Evolutionary conservation across 2,797 vertebrate species (phyloP).

Genomic region (Gallinago solitaria): DNA sequence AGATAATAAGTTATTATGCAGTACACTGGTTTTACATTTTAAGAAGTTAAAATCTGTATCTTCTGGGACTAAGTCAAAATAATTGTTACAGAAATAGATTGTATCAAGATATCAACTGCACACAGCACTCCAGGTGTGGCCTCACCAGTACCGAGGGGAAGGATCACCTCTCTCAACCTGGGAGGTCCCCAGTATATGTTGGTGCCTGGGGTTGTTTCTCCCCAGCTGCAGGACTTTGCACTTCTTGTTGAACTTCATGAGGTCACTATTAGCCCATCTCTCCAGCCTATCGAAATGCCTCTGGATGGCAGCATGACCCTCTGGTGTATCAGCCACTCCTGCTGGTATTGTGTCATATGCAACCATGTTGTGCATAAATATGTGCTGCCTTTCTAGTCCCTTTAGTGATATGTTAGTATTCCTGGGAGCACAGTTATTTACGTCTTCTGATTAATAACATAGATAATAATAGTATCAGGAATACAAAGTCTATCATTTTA

Average conservation of each 20-base stretch:
- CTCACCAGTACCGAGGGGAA: background rate
- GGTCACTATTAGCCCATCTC: background rate
- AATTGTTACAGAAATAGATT: background rate
- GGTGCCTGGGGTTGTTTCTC: background rate
- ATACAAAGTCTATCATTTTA: background rate
- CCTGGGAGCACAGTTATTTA: background rate
- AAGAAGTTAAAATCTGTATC: background rate
- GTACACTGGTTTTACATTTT: background rate
- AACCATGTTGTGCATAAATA: background rate
- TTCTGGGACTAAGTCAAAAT: background rate
- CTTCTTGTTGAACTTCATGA: background rate
- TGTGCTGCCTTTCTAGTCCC: background rate
- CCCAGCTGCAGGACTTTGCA: fast-evolving
- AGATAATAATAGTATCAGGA: background rate
- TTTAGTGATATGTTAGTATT: background rate
- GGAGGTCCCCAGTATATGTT: fast-evolving
- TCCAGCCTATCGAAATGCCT: background rate
- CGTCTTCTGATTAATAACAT: background rate
- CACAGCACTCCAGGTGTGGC: background rate
- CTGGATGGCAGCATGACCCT: background rate
- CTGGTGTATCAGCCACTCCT: background rate
- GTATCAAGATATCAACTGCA: background rate
- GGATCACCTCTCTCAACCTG: background rate
- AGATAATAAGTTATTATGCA: background rate
- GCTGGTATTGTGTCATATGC: too few relatives aligned